Base-by-base conservation (phyloP, 1,140 invertebrate species). In the Drosophila asahinai region DNA sequence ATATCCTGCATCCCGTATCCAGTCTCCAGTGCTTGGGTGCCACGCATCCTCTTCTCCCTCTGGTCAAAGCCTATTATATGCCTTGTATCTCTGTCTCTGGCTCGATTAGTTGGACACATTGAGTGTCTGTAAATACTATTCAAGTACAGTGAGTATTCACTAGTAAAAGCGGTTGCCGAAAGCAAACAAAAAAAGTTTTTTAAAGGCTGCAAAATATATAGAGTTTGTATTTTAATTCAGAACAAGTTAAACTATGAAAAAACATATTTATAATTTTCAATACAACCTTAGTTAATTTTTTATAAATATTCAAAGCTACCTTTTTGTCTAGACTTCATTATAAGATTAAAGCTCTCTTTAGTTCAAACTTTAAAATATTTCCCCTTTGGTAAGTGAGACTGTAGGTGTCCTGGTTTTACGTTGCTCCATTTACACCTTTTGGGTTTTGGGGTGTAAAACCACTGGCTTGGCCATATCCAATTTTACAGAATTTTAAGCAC, bases 401-500 rank as follows among this genome's bases (percentile, higher is more conserved):
- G 45, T 73, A 22, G 12, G 17, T 45, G 52, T 47, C 45, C 49
- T 51, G 14, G 25, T 30, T 7, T 42, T 49, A 30, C 17, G 9
- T 51, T 52, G 75, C 51, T 40, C 19, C 52, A 72, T 72, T 86
- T 83, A 86, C 83, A 86, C 80, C 76, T 86, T 36, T 66, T 42
- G 4, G 65, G 45, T 63, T 74, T 74, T 60, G 77, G 63, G 64
- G 67, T 75, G 67, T 55, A 55, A 40, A 66, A 42, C 61, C 65
- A 65, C 73, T 64, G 79, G 75, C 52, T 72, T 57, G 54, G 61
- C 61, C 82, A 80, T 68, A 89, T 74, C 77, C 84, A 86, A 83
- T 83, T 89, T 83, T 70, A 63, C 62, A 72, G 68, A 42, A 86
- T 86, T 84, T 81, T 70, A 83, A 82, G 47, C 80, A 68, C 47